phyloP scores from a whole-genome alignment of 2,888 invertebrate species.

The Oscheius sp. region DNA sequence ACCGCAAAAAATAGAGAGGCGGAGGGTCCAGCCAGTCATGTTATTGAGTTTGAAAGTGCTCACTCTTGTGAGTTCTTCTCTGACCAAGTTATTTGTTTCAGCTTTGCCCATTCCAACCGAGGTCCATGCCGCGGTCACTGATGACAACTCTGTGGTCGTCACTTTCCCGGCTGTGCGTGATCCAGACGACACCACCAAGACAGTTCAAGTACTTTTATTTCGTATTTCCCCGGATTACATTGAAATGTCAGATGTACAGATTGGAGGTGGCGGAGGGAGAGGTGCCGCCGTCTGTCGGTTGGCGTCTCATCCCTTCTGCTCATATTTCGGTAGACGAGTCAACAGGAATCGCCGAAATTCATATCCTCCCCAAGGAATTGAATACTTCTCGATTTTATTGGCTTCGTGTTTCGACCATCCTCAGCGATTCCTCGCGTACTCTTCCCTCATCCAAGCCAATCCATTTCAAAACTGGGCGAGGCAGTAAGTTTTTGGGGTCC shows the following conservation, averaged over 20 bases:
- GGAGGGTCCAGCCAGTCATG: constrained; percentile 51
- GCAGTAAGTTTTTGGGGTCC: constrained; percentile 43
- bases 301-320: constrained; percentile 33
- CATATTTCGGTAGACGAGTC: constrained; percentile 19
- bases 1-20: constrained; percentile 50
- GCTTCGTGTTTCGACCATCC: constrained; percentile 50
- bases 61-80: constrained; percentile 40
- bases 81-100: constrained; percentile 1
- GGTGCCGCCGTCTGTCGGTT: constrained; percentile 46
- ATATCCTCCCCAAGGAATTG: constrained; percentile 36
- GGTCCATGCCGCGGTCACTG: constrained; percentile 44
- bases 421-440: constrained; percentile 47
- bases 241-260: constrained; percentile 44
- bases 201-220: constrained; percentile 43
- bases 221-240: too few relatives aligned
- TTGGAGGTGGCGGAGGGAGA: constrained; percentile 51
- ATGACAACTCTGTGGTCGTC: constrained; percentile 54
- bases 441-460: constrained; percentile 57
- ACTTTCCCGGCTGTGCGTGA: constrained; percentile 52
- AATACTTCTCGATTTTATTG: constrained; percentile 51
- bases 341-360: constrained; percentile 42
- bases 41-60: constrained; percentile 57
- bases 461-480: constrained; percentile 53
- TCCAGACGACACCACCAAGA: constrained; percentile 57
- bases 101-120: constrained; percentile 61